These are phyloP conservation scores for Standfussiana lucernea DNA, from an alignment of 2,888 invertebrate species.

Conservation along the genomic window DNA sequence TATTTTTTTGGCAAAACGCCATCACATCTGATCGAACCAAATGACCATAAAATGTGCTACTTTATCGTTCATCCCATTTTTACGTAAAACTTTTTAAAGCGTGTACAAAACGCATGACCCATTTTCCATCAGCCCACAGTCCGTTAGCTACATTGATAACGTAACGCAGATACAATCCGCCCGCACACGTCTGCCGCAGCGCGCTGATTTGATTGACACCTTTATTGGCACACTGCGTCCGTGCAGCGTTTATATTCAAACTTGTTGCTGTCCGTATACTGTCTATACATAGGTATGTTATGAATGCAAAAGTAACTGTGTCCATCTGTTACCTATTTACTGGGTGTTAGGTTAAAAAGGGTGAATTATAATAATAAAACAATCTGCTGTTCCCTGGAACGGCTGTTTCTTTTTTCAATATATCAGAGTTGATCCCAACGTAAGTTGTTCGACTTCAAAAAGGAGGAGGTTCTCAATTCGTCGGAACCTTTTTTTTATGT, in stretches of 20 bases:
- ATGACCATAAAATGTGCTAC: not conserved
- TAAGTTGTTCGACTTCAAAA: too few relatives aligned
- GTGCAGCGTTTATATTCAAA: constrained; percentile 8
- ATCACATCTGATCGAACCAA: not conserved
- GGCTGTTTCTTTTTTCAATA: too few relatives aligned
- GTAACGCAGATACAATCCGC: not conserved
- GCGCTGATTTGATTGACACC: constrained; percentile 37
- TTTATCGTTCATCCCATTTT: not conserved
- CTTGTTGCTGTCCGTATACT: constrained; percentile 1
- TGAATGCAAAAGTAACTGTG: not conserved
- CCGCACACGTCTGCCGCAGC: not conserved
- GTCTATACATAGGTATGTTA: not conserved
- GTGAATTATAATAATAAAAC: too few relatives aligned
- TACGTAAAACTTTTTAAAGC: too few relatives aligned
- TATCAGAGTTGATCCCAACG: too few relatives aligned
- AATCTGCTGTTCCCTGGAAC: too few relatives aligned
- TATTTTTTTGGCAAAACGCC: not conserved
- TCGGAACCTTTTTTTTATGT: too few relatives aligned
- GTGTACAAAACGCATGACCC: constrained; percentile 2
- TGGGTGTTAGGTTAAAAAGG: too few relatives aligned
- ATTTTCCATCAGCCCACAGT: not conserved
- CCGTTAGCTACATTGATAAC: not conserved
- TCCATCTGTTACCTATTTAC: not conserved
- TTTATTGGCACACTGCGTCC: constrained; percentile 21
- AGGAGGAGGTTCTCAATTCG: too few relatives aligned